These are phyloP conservation scores for Danaus plexippus DNA, from an alignment of 1,140 invertebrate genomes.

Conservation along the genomic window DNA sequence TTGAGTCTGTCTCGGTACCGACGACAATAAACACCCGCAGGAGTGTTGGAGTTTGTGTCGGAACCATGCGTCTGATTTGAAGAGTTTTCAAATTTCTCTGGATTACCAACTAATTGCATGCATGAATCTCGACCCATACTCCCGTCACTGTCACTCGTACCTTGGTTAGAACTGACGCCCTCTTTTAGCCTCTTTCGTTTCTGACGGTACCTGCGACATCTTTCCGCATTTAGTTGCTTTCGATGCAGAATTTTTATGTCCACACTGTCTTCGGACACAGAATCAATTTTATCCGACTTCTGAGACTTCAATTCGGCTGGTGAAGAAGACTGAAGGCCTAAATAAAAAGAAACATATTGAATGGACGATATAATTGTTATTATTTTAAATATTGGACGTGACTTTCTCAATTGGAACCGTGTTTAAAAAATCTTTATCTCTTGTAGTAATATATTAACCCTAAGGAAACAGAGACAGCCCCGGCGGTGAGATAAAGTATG, in stretches of 20 bases:
- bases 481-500: no score
- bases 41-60: conserved; percentile 5
- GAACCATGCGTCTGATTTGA: background rate
- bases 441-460: no score
- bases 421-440: no score
- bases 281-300: background rate
- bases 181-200: conserved; percentile 15
- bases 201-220: conserved; percentile 17
- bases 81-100: conserved; percentile 10
- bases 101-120: conserved; percentile 9
- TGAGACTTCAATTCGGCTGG: conserved; percentile 1
- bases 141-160: conserved; percentile 11
- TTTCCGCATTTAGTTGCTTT: conserved; percentile 18
- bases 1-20: conserved; percentile 12
- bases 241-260: conserved; percentile 12
- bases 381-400: no score
- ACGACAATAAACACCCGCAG: conserved; percentile 6
- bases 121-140: conserved; percentile 10
- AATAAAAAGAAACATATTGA: conserved; percentile 24
- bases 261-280: conserved; percentile 6
- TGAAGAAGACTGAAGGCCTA: conserved; percentile 2
- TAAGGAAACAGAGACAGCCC: no score
- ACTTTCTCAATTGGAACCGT: no score
- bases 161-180: conserved; percentile 14
- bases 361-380: conserved; percentile 15